Evolutionary conservation across 2,113 vertebrate genomes (phyloP).

Genomic region (Hippolais icterina): DNA sequence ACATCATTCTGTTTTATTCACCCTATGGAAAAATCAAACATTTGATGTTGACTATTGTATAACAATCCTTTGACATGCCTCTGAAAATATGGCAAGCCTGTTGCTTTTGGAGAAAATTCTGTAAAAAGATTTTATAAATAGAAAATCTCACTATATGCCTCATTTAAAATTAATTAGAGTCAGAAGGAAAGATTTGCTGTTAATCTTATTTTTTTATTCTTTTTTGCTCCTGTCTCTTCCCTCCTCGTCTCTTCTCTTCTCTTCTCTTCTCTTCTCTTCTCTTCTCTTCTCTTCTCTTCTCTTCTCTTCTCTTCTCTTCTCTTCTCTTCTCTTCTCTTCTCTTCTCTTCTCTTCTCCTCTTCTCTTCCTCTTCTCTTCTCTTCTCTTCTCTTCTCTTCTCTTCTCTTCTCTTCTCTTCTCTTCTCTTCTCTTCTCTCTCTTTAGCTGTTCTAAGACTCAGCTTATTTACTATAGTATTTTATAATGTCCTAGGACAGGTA

Average conservation of each 20-base stretch:
- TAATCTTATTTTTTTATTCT: neutral
- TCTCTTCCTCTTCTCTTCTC: fast-evolving
- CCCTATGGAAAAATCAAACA: conserved; percentile 23
- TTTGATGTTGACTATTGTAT: neutral
- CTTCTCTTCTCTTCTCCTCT: too few species aligned
- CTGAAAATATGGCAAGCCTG: neutral
- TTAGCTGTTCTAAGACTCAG: neutral
- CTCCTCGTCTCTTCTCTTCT: too few species aligned
- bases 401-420: too few species aligned
- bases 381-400: too few species aligned
- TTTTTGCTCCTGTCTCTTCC: neutral
- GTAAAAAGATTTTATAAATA: neutral
- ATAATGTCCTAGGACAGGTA: neutral
- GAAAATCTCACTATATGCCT: neutral
- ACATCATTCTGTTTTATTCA: neutral
- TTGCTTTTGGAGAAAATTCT: neutral
- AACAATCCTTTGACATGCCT: neutral
- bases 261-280: too few species aligned
- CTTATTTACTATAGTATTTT: neutral
- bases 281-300: neutral
- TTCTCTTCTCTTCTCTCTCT: neutral
- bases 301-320: neutral
- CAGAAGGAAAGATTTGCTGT: neutral
- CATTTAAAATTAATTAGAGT: neutral
- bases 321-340: fast-evolving